Evolutionary conservation across 1,140 invertebrate species (phyloP).

Genomic region (Apis florea): DNA sequence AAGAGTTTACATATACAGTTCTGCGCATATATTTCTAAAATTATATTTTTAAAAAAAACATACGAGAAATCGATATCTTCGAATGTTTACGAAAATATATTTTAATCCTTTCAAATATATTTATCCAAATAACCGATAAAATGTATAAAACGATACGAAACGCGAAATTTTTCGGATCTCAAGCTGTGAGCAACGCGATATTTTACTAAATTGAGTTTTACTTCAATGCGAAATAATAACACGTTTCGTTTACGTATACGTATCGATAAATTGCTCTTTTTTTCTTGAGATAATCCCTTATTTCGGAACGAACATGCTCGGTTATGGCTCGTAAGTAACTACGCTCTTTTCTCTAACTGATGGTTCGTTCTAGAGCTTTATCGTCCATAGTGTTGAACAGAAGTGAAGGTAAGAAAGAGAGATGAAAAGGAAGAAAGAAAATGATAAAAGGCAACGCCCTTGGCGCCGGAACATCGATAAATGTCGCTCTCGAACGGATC

Average conservation of each 20-base stretch:
- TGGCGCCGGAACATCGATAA: conserved; percentile 58
- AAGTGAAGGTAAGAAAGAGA: background rate
- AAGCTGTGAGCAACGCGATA: background rate
- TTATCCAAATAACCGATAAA: background rate
- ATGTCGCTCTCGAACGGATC: conserved; percentile 53
- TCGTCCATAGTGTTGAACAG: conserved; percentile 17
- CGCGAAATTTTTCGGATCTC: background rate
- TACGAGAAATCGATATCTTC: too few relatives aligned
- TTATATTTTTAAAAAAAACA: too few relatives aligned
- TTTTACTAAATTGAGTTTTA: background rate
- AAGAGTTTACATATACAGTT: too few relatives aligned
- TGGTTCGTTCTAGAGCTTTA: conserved; percentile 32
- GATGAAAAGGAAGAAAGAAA: background rate
- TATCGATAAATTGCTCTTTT: background rate
- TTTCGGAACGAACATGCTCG: background rate
- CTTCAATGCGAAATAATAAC: too few relatives aligned
- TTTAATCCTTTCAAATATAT: background rate
- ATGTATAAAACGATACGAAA: background rate
- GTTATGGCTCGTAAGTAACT: conserved; percentile 26
- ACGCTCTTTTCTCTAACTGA: conserved; percentile 39
- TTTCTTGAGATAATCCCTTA: background rate
- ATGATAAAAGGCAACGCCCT: conserved; percentile 57
- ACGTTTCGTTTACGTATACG: background rate
- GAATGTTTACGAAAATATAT: too few relatives aligned
- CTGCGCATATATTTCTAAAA: too few relatives aligned